Evolutionary conservation across 2,797 vertebrate genomes (phyloP), one percentile per base, ranked within the genome.

Genomic region (Mormyrus proboscirostris): DNA sequence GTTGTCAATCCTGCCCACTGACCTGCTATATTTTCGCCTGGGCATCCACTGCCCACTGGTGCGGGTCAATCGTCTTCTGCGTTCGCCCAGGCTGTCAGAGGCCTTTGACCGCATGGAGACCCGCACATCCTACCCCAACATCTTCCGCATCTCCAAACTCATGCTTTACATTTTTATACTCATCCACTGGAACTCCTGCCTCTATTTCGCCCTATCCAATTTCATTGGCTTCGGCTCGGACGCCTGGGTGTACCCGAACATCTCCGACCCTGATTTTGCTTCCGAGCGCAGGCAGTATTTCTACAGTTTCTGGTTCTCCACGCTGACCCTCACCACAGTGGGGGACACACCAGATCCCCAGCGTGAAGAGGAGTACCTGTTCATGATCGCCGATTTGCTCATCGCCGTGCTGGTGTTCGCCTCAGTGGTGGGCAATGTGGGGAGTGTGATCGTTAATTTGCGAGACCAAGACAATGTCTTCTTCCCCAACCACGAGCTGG

Each of bases 261-360:
- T 95, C 3, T 93, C 94, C 0, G 0, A 83, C 1, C 94, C 96
- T 0, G 93, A 91, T 22, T 98, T 96, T 19, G 91, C 93, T 7
- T 94, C 93, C 0, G 93, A 94, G 76, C 93, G 95, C 3, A 96
- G 95, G 19, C 97, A 96, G 90, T 99, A 99, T 92, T 95, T 99
- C 50, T 97, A 98, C 92, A 97, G 97, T 93, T 98, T 98, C 94
- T 98, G 98, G 96, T 97, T 98, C 93, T 98, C 98, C 53, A 96
- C 97, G 0, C 95, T 97, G 89, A 96, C 99, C 90, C 95, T 99
- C 76, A 96, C 97, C 92, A 99, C 95, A 0, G 97, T 99, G 14
- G 98, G 98, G 0, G 97, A 99, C 92, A 97, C 95, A 0, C 98
- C 97, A 0, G 2, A 89, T 0, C 97, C 98, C 0, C 90, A 12